Evolutionary conservation across 2,888 invertebrate genomes (phyloP), one percentile per base, ranked within the genome.

Genomic region (Stictocephala bisonia): DNA sequence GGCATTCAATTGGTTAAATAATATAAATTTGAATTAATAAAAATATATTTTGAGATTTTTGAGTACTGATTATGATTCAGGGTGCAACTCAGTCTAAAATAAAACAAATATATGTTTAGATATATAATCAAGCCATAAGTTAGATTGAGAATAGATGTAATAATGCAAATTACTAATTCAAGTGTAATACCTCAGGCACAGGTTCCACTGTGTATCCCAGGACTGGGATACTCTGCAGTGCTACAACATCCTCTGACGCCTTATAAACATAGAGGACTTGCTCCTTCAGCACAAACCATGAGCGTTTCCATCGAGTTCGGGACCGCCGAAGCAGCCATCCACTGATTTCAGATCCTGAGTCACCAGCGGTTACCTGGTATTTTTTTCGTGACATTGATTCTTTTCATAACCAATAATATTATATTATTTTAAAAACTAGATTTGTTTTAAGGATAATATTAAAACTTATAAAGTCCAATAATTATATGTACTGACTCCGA

Each of bases 261-360:
- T 85, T 84, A 78, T 85, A 86, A 35, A 83, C 81, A 75, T 86
- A 86, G 18, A 86, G 79, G 27, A 86, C 85, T 83, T 86, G 85
- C 70, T 87, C 86, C 79, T 87, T 87, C 18, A 88, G 81, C 15
- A 88, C 87, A 81, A 87, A 88, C 88, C 88, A 88, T 24, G 83
- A 80, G 51, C 83, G 82, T 80, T 87, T 87, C 87, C 88, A 88
- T 7, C 82, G 80, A 71, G 83, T 83, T 66, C 84, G 83, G 24
- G 77, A 76, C 74, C 81, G 83, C 66, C 81, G 82, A 53, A 76
- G 75, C 60, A 88, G 81, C 81, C 87, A 88, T 3, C 88, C 88
- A 81, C 86, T 86, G 82, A 87, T 86, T 66, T 84, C 84, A 1
- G 86, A 85, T 1, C 84, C 86, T 27, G 84, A 82, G 79, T 86